phyloP scores from a whole-genome alignment of 2,888 invertebrate species.

The Drosophila rubida region DNA sequence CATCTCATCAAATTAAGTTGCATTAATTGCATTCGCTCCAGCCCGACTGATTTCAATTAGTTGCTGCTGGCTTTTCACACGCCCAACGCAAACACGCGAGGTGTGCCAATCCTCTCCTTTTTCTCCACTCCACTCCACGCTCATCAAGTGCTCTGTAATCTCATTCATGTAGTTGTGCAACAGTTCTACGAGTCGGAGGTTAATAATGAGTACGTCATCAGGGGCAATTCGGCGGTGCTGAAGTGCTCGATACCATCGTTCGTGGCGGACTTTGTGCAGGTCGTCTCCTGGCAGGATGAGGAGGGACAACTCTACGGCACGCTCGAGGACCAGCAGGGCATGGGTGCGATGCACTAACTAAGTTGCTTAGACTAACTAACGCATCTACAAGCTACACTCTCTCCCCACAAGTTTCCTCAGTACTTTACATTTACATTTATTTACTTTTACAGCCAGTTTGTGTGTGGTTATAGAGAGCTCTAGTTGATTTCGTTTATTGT shows the following conservation, averaged over 20 bases:
- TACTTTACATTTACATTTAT: conserved; percentile 13
- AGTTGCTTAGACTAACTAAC: background rate
- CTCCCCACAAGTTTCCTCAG: background rate
- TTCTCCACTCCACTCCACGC: conserved; percentile 1
- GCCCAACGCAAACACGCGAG: conserved; percentile 62
- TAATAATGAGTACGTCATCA: conserved; percentile 90
- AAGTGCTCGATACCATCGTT: conserved; percentile 91
- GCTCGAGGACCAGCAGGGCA: conserved; percentile 79
- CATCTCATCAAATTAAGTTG: conserved; percentile 44
- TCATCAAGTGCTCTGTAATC: conserved; percentile 43
- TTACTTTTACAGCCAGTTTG: conserved; percentile 13
- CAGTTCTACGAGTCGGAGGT: conserved; percentile 91
- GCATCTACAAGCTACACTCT: background rate
- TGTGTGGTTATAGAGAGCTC: background rate
- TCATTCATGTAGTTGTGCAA: conserved; percentile 87
- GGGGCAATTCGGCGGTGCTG: conserved; percentile 90
- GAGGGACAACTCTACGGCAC: conserved; percentile 83
- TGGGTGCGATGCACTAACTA: conserved; percentile 52
- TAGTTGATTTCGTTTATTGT: background rate
- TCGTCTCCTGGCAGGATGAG: conserved; percentile 90
- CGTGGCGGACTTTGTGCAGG: conserved; percentile 90
- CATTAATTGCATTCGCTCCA: conserved; percentile 54
- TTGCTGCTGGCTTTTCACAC: conserved; percentile 58
- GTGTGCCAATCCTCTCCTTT: conserved; percentile 21
- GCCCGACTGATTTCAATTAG: conserved; percentile 70